A percentile compares a stretch with the other conserved stretches of the same genome.
These are phyloP conservation scores for Clarias batrachus DNA, from an alignment of 2,113 vertebrate species.

Conservation along the genomic window DNA sequence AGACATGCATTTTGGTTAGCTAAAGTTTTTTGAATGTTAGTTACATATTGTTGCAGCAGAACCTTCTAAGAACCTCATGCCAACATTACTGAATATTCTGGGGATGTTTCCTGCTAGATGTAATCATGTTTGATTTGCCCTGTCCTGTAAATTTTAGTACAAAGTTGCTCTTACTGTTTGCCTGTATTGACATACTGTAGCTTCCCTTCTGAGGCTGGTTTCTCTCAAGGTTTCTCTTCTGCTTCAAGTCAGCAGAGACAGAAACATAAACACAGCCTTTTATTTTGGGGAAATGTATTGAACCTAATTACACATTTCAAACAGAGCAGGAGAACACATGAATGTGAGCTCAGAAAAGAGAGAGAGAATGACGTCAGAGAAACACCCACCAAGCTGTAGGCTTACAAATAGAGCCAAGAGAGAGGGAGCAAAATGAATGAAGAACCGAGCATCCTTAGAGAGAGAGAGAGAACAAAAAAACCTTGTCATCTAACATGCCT, in stretches of 20 bases:
- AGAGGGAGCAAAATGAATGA: constrained; percentile 6
- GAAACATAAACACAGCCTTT: background rate
- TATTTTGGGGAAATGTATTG: constrained; percentile 5
- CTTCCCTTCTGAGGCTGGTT: background rate
- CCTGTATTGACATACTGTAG: background rate
- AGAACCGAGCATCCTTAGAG: constrained; percentile 6
- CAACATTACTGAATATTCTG: too few species aligned
- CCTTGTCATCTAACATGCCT: constrained; percentile 18
- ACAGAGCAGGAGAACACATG: constrained; percentile 7
- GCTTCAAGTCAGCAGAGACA: background rate
- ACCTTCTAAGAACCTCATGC: too few species aligned
- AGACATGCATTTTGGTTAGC: too few species aligned
- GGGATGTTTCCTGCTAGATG: background rate
- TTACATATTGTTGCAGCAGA: too few species aligned
- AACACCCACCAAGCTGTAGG: constrained; percentile 33
- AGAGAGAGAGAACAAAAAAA: background rate
- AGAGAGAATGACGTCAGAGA: constrained; percentile 19
- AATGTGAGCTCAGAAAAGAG: background rate
- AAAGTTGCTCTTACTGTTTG: background rate
- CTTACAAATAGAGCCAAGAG: constrained; percentile 27
- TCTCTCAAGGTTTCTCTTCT: background rate
- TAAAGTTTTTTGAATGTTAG: too few species aligned
- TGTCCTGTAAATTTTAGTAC: background rate
- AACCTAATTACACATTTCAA: constrained; percentile 28
- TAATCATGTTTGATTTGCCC: background rate